A percentile compares a stretch with the other conserved stretches of the same genome.
Evolutionary conservation across 2,888 invertebrate species (phyloP).

Genomic region (Dione vanillae): DNA sequence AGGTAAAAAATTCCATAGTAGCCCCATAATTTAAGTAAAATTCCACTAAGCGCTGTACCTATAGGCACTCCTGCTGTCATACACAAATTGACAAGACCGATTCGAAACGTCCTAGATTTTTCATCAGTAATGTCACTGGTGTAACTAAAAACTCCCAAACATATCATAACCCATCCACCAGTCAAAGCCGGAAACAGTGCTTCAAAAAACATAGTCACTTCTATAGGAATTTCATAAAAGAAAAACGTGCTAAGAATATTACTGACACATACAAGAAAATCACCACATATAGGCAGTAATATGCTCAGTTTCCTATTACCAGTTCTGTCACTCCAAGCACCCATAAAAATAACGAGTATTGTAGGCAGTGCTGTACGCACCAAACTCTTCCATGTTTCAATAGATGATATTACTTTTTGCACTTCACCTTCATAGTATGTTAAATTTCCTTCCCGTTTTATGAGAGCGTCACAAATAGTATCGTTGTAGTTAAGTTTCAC

Average conservation of each 20-base stretch:
- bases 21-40: constrained; percentile 71
- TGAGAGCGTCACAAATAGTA: constrained; percentile 66
- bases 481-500: constrained; percentile 66
- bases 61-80: constrained; percentile 83
- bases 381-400: constrained; percentile 83
- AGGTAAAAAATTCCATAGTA: constrained; percentile 74
- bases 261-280: constrained; percentile 74
- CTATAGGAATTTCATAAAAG: constrained; percentile 80
- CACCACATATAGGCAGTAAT: constrained; percentile 82
- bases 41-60: constrained; percentile 83
- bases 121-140: constrained; percentile 84
- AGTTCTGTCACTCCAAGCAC: constrained; percentile 86
- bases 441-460: constrained; percentile 75
- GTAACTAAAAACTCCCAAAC: constrained; percentile 85
- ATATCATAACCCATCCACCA: constrained; percentile 83
- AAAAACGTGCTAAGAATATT: constrained; percentile 81
- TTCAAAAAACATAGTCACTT: constrained; percentile 81
- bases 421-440: constrained; percentile 85
- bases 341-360: constrained; percentile 82
- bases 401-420: constrained; percentile 80
- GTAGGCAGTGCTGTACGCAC: constrained; percentile 83
- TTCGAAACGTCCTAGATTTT: constrained; percentile 83
- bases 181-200: constrained; percentile 80
- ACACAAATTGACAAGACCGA: constrained; percentile 85
- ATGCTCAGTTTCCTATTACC: constrained; percentile 84